Evolutionary conservation across 2,797 vertebrate genomes (phyloP), one percentile per base, ranked within the genome.

Genomic region (Cossypha polioptera): DNA sequence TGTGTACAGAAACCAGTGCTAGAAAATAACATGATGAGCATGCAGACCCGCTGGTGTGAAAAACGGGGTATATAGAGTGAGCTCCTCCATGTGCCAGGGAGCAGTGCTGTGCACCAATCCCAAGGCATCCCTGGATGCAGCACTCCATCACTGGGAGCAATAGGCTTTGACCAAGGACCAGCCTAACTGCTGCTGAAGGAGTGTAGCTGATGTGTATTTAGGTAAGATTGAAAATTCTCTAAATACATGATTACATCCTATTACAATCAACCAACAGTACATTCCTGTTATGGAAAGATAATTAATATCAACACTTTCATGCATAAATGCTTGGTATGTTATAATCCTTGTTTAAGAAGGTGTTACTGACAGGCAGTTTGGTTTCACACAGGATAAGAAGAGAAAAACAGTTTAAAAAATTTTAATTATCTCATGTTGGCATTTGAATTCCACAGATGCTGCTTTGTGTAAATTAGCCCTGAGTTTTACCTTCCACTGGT

Each of bases 31-130:
- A n/a, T 42, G 51, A 58, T 16, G 48, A 55, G 31, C 1, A 16
- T 0, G 5, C 13, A 90, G 67, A 48, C 1, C 31, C 17, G 28
- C 19, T 0, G 0, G 18, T 0, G 4, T 13, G 40, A 79, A 55
- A 54, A 75, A 19, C 0, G 0, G 22, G 16, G 10, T 40, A 26
- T 0, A 0, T 9, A 9, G 5, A 18, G 5, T 22, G 10, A n/a
- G 19, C 21, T 58, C 10, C 31, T 55, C 17, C 11, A 6, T 0
- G 4, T 26, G 31, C 22, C 61, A 51, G 29, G 48, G 29, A 58
- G 12, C 40, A 55, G 36, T 1, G 47, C 31, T 22, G 29, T 38
- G 20, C 20, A 25, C 8, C 7, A 10, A 21, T 16, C 38, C 65
- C 38, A 38, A 12, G 45, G 51, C 80, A 61, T 13, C 43, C 47